Percentiles rank a stretch among this genome's conserved stretches.
These are phyloP conservation scores for Siderastrea siderea DNA, from an alignment of 92 coral and sea anemone species.

Conservation along the genomic window DNA sequence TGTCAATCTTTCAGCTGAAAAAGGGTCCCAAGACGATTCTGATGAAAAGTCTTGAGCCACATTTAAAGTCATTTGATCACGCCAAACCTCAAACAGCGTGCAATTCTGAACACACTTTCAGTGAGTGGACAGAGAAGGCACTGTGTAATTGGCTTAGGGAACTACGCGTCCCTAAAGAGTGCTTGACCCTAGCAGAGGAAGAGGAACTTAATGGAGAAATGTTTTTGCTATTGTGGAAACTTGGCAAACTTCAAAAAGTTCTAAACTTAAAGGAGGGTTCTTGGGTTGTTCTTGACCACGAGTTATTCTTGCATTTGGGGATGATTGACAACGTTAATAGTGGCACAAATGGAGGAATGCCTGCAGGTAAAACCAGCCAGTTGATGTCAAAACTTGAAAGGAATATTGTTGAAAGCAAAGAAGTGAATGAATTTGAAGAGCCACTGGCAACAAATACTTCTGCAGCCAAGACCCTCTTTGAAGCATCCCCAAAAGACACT, in stretches of 20 bases:
- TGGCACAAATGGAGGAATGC: neutral
- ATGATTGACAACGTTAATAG: neutral
- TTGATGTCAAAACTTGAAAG: neutral
- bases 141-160: conserved; percentile 49
- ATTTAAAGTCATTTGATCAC: neutral
- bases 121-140: neutral
- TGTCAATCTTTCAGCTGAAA: conserved; percentile 5
- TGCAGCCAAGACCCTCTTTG: neutral
- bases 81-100: neutral
- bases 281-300: conserved; percentile 37
- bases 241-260: neutral
- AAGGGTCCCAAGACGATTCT: conserved; percentile 11
- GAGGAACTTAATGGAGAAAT: conserved; percentile 26
- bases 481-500: neutral
- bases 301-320: neutral
- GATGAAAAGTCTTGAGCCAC: conserved; percentile 4
- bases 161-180: conserved; percentile 18
- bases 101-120: neutral
- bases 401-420: neutral
- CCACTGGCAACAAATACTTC: neutral
- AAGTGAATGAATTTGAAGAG: neutral
- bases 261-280: conserved; percentile 34
- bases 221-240: neutral
- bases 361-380: neutral
- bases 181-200: neutral